phyloP scores from a whole-genome alignment of 2,888 invertebrate species.

The Tubulanus polymorphus region DNA sequence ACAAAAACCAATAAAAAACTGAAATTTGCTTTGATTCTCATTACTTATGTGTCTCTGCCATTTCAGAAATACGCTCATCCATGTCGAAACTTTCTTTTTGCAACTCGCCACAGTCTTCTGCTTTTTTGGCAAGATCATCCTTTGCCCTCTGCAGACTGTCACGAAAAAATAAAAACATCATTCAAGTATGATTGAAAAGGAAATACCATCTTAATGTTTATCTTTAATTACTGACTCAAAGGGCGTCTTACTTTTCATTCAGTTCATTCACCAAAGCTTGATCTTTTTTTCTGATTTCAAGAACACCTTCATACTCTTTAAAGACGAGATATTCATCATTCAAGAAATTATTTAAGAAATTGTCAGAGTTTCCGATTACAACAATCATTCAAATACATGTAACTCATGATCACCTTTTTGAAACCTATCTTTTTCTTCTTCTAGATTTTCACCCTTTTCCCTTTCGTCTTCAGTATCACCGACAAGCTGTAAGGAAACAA shows the following conservation, averaged over 20 bases:
- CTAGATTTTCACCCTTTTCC: conserved; percentile 22
- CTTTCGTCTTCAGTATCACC: conserved; percentile 25
- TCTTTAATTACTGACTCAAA: background rate
- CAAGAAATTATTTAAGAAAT: no score
- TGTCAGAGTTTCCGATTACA: no score
- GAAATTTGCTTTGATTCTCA: conserved; percentile 7
- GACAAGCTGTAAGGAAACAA: conserved; percentile 25
- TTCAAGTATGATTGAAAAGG: background rate
- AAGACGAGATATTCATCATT: no score
- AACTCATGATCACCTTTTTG: no score
- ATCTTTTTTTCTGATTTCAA: conserved; percentile 24
- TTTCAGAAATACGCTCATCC: conserved; percentile 31
- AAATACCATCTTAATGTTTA: background rate
- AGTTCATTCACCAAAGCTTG: conserved; percentile 27
- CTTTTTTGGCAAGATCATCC: conserved; percentile 30
- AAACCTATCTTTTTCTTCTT: conserved; percentile 23
- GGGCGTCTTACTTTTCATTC: conserved; percentile 29
- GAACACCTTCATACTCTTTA: conserved; percentile 29
- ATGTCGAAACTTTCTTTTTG: conserved; percentile 41
- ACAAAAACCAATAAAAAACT: background rate
- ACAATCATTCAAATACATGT: no score
- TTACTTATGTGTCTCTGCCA: conserved; percentile 46
- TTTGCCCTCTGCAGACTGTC: conserved; percentile 38
- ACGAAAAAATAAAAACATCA: conserved; percentile 4
- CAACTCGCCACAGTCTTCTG: conserved; percentile 42